These are phyloP conservation scores for Australoheros scitulus DNA, from an alignment of 2,113 vertebrate genomes.

Conservation along the genomic window DNA sequence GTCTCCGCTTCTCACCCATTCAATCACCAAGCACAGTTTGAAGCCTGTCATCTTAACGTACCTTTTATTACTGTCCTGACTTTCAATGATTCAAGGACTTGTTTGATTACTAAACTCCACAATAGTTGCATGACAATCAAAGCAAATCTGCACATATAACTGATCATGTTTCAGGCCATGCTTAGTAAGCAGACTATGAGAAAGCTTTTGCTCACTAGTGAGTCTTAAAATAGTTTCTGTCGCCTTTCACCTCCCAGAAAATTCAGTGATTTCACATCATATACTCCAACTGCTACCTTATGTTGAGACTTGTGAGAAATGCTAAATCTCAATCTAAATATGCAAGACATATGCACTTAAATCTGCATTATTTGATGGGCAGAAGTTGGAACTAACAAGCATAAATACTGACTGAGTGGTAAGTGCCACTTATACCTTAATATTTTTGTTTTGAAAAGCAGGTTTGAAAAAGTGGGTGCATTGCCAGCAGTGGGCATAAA, in stretches of 20 bases:
- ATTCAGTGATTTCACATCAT: neutral
- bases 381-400: too few species aligned
- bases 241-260: neutral
- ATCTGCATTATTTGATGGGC: too few species aligned
- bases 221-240: neutral
- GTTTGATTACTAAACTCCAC: neutral
- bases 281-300: neutral
- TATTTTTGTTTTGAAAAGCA: too few species aligned
- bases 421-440: too few species aligned
- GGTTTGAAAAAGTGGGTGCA: too few species aligned
- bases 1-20: neutral
- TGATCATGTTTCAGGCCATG: neutral
- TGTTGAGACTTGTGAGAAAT: neutral
- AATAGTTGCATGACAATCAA: neutral
- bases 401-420: too few species aligned
- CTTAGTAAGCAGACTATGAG: neutral
- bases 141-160: neutral
- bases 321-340: too few species aligned
- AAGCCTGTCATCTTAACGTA: neutral
- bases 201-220: neutral
- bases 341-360: too few species aligned
- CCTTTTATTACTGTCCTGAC: neutral
- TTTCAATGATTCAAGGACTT: neutral
- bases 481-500: too few species aligned
- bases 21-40: neutral